Percentiles rank a stretch among this genome's conserved stretches.
Evolutionary conservation across 2,888 invertebrate genomes (phyloP).

Genomic region (Pristionchus entomophagus): DNA sequence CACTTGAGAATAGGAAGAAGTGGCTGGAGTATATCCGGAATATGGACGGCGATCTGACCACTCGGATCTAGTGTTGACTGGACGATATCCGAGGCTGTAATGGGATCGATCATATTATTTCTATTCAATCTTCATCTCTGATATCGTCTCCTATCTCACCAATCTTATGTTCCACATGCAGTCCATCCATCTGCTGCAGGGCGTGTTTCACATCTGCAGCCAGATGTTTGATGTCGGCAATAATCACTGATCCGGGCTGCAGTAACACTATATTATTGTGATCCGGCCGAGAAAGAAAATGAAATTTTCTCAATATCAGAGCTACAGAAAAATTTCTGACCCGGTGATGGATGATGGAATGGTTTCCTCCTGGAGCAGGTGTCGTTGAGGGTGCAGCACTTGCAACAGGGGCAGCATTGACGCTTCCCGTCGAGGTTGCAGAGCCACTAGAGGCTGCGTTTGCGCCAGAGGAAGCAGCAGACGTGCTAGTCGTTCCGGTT

Average conservation of each 20-base stretch:
- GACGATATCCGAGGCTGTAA: constrained; percentile 20
- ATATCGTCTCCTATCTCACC: neutral
- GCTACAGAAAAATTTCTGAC: neutral
- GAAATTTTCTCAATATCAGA: no score
- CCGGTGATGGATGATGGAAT: neutral
- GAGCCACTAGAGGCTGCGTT: neutral
- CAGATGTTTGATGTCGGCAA: neutral
- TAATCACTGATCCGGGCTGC: constrained; percentile 21
- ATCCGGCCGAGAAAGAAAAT: neutral
- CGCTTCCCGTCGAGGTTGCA: neutral
- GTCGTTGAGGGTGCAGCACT: neutral
- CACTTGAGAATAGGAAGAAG: neutral
- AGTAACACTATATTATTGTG: neutral
- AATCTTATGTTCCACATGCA: constrained; percentile 18
- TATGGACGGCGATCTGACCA: neutral
- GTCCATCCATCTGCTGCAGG: neutral
- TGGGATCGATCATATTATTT: neutral
- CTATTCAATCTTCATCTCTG: no score
- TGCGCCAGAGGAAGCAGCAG: neutral
- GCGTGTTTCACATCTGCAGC: constrained; percentile 18
- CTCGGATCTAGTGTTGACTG: constrained; percentile 21
- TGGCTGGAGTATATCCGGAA: constrained; percentile 7
- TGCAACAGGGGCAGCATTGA: neutral
- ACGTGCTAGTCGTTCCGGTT: neutral
- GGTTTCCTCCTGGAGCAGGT: neutral